These are phyloP conservation scores for Drymodes brunneopygia DNA, from an alignment of 2,113 vertebrate genomes.

Conservation along the genomic window DNA sequence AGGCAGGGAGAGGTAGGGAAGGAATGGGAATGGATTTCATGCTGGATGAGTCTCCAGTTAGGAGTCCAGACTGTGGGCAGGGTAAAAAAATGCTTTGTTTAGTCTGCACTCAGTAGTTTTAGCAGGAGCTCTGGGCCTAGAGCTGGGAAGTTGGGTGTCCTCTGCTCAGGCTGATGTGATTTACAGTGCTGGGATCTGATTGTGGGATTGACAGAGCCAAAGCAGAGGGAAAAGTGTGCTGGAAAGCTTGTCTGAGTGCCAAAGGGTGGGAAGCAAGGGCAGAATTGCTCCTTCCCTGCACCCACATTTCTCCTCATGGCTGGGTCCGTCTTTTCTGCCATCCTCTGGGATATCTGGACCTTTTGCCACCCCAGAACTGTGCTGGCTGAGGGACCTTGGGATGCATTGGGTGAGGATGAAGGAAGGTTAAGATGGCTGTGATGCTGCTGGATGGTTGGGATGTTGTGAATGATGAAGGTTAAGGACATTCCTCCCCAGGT, in stretches of 20 bases:
- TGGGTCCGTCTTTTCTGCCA: accelerated
- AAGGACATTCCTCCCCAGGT: not conserved
- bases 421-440: not conserved
- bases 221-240: not conserved
- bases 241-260: not conserved
- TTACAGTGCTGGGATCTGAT: not conserved
- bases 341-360: not conserved
- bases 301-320: not conserved
- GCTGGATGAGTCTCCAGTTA: not conserved
- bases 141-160: not conserved
- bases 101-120: not conserved
- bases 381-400: not conserved
- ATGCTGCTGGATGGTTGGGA: accelerated
- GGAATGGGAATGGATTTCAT: not conserved
- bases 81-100: not conserved
- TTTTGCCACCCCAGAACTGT: accelerated
- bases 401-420: not conserved
- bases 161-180: not conserved
- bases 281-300: not conserved
- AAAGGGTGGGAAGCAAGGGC: not conserved
- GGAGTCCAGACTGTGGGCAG: not conserved
- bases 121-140: not conserved
- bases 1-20: not conserved
- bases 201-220: not conserved
- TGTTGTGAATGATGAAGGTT: not conserved